Conservation (phyloP, 2,113 vertebrate genomes). For the Morone chrysops region DNA sequence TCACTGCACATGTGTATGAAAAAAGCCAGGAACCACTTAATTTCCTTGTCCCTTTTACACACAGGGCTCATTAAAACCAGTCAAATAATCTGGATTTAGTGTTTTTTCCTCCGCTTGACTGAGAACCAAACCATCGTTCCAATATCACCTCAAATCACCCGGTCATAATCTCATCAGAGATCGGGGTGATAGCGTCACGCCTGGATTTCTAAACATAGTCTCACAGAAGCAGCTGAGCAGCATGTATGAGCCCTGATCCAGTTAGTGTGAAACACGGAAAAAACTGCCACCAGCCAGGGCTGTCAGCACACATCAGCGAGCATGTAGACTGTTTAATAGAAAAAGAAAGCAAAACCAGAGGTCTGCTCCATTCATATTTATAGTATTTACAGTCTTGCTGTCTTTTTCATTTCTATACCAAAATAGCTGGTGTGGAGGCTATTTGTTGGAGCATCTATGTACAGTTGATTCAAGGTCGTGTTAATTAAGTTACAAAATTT, state of each 20-base stretch:
- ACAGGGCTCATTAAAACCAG: background rate
- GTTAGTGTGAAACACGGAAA: background rate
- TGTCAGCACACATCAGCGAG: background rate
- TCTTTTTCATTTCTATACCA: background rate
- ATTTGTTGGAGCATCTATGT: background rate
- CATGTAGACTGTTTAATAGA: background rate
- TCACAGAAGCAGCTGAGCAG: constrained; percentile 2
- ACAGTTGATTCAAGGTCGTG: background rate
- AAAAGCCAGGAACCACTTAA: background rate
- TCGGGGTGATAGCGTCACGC: background rate
- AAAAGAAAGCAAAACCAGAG: background rate
- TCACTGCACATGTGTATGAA: background rate
- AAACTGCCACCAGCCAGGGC: background rate
- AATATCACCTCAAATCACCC: constrained; percentile 6
- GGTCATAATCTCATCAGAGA: constrained; percentile 22
- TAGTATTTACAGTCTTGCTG: background rate
- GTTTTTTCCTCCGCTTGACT: background rate
- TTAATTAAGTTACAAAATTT: background rate
- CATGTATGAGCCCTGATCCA: background rate
- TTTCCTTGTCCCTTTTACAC: background rate
- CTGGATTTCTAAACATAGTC: background rate
- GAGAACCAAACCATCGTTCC: background rate
- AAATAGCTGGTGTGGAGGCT: background rate
- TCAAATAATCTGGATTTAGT: constrained; percentile 3
- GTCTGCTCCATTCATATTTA: background rate